A percentile compares a stretch with the other conserved stretches of the same genome.
Conservation (phyloP, 2,797 vertebrate species). For the Tympanoctomys barrerae region DNA sequence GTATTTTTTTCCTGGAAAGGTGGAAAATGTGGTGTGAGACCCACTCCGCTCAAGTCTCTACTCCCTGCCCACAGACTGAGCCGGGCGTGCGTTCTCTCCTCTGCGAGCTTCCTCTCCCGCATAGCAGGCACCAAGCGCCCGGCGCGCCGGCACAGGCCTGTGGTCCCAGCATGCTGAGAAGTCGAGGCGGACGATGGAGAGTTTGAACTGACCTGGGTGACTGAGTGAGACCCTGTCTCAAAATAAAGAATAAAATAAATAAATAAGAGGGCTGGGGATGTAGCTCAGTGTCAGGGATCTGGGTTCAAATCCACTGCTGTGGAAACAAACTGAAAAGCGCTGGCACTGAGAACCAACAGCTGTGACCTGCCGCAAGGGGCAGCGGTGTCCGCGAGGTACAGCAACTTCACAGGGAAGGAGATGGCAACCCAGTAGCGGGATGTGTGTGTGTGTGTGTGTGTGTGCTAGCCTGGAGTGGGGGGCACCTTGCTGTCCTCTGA, state of each 20-base stretch:
- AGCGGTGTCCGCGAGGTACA: no score
- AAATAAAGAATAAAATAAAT: not conserved
- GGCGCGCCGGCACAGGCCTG: not conserved
- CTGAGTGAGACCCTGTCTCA: not conserved
- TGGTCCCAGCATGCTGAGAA: not conserved
- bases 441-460: no score
- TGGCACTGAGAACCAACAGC: not conserved
- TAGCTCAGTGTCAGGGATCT: not conserved
- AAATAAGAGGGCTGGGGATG: not conserved
- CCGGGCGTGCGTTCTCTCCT: no score
- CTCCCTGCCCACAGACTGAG: not conserved
- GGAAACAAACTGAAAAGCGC: not conserved
- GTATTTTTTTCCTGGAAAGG: not conserved
- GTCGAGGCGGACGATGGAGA: not conserved
- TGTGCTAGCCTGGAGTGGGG: not conserved
- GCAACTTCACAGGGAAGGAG: not conserved
- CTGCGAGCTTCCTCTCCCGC: not conserved
- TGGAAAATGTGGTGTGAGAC: rapidly evolving
- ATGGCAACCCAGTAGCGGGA: no score
- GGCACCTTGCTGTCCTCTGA: not conserved
- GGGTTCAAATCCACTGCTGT: not conserved
- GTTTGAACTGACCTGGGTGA: not conserved
- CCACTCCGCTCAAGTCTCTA: no score
- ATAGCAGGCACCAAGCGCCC: not conserved
- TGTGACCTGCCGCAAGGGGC: no score